phyloP scores from a whole-genome alignment of 2,797 vertebrate genomes.

The Lepus oiostolus region DNA sequence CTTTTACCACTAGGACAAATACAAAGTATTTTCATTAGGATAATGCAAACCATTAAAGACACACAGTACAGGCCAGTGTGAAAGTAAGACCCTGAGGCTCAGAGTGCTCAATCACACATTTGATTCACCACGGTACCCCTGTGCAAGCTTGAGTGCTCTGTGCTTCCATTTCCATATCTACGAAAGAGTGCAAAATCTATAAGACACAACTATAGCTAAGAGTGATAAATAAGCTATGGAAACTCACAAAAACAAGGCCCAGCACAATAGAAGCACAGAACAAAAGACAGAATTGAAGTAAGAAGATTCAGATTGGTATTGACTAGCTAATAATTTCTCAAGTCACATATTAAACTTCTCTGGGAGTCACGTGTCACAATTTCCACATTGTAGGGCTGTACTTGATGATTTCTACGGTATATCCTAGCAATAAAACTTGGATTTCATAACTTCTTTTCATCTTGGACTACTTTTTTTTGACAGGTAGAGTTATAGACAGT shows the following conservation, averaged over 20 bases:
- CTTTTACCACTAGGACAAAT: not conserved
- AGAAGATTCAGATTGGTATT: not conserved
- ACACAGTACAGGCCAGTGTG: not conserved
- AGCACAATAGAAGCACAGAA: not conserved
- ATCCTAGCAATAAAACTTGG: conserved; percentile 2
- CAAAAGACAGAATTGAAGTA: not conserved
- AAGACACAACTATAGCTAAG: not conserved
- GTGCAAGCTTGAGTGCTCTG: not conserved
- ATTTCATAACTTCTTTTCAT: conserved; percentile 1
- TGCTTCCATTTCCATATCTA: not conserved
- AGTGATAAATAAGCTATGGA: conserved; percentile 40
- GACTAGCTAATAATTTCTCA: not conserved
- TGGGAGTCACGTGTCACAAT: not conserved
- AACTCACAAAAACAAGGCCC: not conserved
- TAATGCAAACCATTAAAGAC: not conserved
- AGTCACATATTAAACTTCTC: conserved; percentile 16
- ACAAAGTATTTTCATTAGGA: not conserved
- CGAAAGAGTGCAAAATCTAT: not conserved
- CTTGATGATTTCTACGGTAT: not conserved
- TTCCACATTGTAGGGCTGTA: not conserved
- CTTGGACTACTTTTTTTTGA: not conserved
- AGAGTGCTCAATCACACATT: not conserved
- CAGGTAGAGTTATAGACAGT: too few relatives aligned
- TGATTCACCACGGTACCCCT: not conserved
- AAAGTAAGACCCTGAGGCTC: not conserved